A percentile compares a stretch with the other conserved stretches of the same genome.
Evolutionary conservation across 1,140 invertebrate species (phyloP).

Genomic region (Ceratosolen solmsi): DNA sequence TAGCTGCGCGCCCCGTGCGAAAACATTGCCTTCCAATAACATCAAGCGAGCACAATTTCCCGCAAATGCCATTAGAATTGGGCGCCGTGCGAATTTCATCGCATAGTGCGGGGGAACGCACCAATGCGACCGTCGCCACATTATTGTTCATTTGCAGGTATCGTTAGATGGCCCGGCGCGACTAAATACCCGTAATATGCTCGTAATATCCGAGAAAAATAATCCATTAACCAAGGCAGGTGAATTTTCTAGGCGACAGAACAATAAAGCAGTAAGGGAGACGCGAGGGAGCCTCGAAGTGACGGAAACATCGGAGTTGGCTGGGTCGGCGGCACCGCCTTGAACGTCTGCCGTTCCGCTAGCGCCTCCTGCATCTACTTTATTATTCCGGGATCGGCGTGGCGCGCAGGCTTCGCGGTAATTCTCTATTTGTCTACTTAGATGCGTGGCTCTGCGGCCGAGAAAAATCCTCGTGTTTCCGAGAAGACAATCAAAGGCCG

Average conservation of each 20-base stretch:
- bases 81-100: too few species aligned
- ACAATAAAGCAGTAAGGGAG: background rate
- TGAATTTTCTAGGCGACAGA: background rate
- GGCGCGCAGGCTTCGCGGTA: slow-evolving; percentile 55
- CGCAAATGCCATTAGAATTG: too few species aligned
- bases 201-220: background rate
- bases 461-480: slow-evolving; percentile 61
- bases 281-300: background rate
- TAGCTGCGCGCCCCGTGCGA: too few species aligned
- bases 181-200: background rate
- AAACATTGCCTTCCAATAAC: too few species aligned
- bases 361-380: slow-evolving; percentile 36
- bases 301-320: background rate
- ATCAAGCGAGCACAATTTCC: too few species aligned
- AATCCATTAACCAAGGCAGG: too few species aligned
- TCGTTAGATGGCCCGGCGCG: background rate
- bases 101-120: too few species aligned
- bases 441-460: slow-evolving; percentile 47
- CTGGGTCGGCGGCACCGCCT: background rate
- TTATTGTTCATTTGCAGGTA: background rate
- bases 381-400: slow-evolving; percentile 46
- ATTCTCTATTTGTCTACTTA: slow-evolving; percentile 62
- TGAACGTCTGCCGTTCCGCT: background rate
- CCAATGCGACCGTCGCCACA: too few species aligned
- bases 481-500: slow-evolving; percentile 68